Evolutionary conservation across 1,140 invertebrate species (phyloP).

Genomic region (Leptonema lineaticorne): DNA sequence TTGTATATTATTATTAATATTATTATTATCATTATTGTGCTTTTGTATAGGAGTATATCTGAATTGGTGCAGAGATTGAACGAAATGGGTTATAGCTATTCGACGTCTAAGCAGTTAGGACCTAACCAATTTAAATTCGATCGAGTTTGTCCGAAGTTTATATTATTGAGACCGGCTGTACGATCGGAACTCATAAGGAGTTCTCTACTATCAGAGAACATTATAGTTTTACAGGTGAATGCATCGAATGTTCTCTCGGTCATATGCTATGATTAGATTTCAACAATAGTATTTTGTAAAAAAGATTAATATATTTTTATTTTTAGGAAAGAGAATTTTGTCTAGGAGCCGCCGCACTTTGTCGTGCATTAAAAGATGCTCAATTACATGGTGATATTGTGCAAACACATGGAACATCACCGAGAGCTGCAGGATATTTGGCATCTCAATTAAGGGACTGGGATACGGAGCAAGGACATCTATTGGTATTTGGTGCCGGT

Average conservation of each 20-base stretch:
- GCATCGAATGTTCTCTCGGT: not conserved
- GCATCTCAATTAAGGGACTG: constrained; percentile 62
- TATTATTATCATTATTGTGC: too few species aligned
- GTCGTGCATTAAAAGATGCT: constrained; percentile 63
- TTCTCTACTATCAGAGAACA: constrained; percentile 59
- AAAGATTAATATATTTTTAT: not conserved
- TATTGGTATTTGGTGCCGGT: constrained; percentile 57
- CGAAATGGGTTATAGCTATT: constrained; percentile 52
- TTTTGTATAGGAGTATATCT: constrained; percentile 48
- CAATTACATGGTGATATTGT: constrained; percentile 70
- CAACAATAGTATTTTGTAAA: not conserved
- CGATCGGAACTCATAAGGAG: constrained; percentile 60
- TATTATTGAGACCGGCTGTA: constrained; percentile 63
- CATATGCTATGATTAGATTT: not conserved
- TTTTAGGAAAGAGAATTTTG: constrained; percentile 73
- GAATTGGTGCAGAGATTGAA: constrained; percentile 49
- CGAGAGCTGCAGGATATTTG: constrained; percentile 71
- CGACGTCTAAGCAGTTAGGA: constrained; percentile 51
- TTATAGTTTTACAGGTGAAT: constrained; percentile 63
- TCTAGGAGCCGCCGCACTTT: constrained; percentile 69
- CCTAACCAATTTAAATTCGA: constrained; percentile 64
- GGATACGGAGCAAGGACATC: constrained; percentile 47
- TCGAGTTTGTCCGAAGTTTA: constrained; percentile 69
- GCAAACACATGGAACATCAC: constrained; percentile 73
- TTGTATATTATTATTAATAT: not conserved